Percentiles rank a stretch among this genome's conserved stretches.
Evolutionary conservation across 1,140 invertebrate species (phyloP).

Genomic region (Bombus difficillimus): DNA sequence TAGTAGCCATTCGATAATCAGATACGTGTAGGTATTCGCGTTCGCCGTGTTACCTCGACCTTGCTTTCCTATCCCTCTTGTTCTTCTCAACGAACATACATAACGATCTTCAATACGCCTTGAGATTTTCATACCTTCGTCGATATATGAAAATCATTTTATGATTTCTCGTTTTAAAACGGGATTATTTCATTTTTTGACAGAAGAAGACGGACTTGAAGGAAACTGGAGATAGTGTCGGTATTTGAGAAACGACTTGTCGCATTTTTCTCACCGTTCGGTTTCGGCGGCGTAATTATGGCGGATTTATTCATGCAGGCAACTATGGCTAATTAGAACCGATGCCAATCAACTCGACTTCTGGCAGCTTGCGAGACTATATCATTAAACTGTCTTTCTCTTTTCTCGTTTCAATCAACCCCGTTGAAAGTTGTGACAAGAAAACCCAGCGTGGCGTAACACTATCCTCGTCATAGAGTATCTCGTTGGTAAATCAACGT

Average conservation of each 20-base stretch:
- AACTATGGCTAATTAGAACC: constrained; percentile 39
- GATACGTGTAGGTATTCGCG: neutral
- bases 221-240: neutral
- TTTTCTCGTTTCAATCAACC: neutral
- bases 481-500: neutral
- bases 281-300: neutral
- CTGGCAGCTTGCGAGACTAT: neutral
- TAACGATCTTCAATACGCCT: too few species aligned
- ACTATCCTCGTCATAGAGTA: neutral
- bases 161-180: neutral
- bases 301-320: neutral
- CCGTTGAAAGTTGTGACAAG: constrained; percentile 11
- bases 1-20: too few species aligned
- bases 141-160: too few species aligned
- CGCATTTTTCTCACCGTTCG: neutral
- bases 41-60: constrained; percentile 21
- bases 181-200: neutral
- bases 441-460: neutral
- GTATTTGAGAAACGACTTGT: neutral
- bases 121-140: too few species aligned
- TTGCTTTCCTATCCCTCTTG: constrained; percentile 15
- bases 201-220: neutral
- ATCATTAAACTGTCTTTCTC: constrained; percentile 23
- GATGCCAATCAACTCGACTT: constrained; percentile 27
- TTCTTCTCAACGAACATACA: too few species aligned